Conservation (phyloP, 2,113 vertebrate genomes). For the Pedionomus torquatus region DNA sequence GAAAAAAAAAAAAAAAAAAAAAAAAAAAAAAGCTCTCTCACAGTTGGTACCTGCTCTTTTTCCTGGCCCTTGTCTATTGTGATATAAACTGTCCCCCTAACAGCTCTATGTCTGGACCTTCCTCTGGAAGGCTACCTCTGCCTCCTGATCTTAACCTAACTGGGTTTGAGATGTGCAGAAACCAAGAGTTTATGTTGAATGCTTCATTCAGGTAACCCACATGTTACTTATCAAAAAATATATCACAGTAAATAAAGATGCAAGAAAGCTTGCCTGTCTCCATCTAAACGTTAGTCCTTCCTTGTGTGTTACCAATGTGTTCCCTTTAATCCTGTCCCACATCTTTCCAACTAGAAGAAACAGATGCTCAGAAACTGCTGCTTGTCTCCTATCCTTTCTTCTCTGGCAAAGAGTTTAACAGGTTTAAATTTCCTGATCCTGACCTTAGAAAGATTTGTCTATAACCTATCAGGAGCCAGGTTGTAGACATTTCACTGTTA, state of each 20-base stretch:
- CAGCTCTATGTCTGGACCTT: not conserved
- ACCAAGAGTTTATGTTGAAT: not conserved
- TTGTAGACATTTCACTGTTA: not conserved
- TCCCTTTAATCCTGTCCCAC: not conserved
- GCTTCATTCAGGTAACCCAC: not conserved
- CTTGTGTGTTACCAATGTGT: not conserved
- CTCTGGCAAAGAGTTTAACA: not conserved
- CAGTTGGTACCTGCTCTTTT: not conserved
- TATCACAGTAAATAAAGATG: not conserved
- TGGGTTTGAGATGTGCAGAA: not conserved
- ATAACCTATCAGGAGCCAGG: not conserved
- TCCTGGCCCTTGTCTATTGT: not conserved
- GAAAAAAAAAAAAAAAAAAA: too few relatives aligned
- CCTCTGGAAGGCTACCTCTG: not conserved
- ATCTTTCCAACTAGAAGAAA: not conserved
- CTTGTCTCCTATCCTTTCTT: not conserved
- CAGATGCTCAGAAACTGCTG: not conserved
- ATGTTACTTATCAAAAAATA: not conserved
- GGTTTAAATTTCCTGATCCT: not conserved
- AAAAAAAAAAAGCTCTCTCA: not conserved
- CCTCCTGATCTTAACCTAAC: not conserved
- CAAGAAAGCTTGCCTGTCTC: not conserved
- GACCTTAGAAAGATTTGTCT: not conserved
- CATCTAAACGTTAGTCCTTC: not conserved
- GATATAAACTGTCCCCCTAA: not conserved